Evolutionary conservation across 2,888 invertebrate species (phyloP).

Genomic region (Amorpha juglandis): DNA sequence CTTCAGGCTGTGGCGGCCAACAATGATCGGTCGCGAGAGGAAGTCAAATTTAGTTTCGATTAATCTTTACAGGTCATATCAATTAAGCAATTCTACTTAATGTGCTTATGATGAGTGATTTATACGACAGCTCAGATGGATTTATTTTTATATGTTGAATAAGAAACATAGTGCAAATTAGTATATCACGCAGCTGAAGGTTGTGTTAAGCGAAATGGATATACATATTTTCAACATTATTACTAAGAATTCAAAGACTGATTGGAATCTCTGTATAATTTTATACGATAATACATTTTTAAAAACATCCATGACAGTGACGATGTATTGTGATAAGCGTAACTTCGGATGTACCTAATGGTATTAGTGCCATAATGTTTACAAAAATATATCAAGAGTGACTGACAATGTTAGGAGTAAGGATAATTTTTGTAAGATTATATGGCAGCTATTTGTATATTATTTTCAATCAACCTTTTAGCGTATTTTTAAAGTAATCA

Average conservation of each 20-base stretch:
- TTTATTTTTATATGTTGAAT: conserved; percentile 13
- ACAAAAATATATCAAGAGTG: conserved; percentile 46
- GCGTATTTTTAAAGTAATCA: conserved; percentile 17
- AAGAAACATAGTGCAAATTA: conserved; percentile 59
- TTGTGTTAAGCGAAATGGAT: conserved; percentile 10
- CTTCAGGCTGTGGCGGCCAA: conserved; percentile 85
- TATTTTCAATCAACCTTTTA: not conserved
- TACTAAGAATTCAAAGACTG: conserved; percentile 62
- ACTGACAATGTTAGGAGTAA: conserved; percentile 51
- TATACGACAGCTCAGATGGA: not conserved
- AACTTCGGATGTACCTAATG: conserved; percentile 47
- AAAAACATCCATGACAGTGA: conserved; percentile 58
- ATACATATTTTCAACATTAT: conserved; percentile 30
- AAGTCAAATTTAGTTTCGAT: conserved; percentile 79
- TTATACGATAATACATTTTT: conserved; percentile 35
- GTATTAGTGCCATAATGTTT: conserved; percentile 59
- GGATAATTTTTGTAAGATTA: conserved; percentile 34
- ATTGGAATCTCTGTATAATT: conserved; percentile 55
- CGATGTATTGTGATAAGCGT: conserved; percentile 55
- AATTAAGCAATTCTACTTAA: conserved; percentile 17
- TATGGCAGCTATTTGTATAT: conserved; percentile 11
- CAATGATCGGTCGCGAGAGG: conserved; percentile 82
- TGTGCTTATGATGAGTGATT: not conserved
- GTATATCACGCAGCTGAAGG: conserved; percentile 47
- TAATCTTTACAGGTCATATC: conserved; percentile 42